Conservation (phyloP, 2,888 invertebrate genomes). For the Dorcus hopei region DNA sequence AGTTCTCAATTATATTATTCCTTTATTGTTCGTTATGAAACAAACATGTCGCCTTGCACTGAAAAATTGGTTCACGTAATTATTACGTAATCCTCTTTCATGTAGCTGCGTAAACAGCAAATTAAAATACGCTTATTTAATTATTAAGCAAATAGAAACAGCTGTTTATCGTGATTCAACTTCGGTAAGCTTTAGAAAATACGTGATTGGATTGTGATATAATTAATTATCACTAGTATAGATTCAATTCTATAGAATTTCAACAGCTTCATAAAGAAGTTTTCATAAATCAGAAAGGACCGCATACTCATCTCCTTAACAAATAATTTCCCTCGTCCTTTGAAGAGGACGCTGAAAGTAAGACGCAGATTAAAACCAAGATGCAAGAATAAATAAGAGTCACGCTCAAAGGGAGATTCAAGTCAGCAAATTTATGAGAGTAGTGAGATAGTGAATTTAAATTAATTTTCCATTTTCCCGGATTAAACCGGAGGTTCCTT, state of each 20-base stretch:
- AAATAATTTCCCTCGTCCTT: slow-evolving; percentile 12
- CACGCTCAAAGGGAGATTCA: slow-evolving; percentile 26
- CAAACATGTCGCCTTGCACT: background rate
- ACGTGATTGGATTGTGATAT: too few relatives aligned
- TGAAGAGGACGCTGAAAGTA: slow-evolving; percentile 17
- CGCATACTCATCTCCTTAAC: background rate
- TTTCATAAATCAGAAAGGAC: too few relatives aligned
- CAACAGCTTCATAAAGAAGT: too few relatives aligned
- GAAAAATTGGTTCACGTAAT: too few relatives aligned
- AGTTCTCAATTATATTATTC: background rate
- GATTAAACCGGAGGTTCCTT: slow-evolving; percentile 18
- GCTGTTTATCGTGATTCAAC: too few relatives aligned
- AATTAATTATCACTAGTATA: too few relatives aligned
- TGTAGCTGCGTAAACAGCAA: too few relatives aligned
- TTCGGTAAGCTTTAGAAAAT: too few relatives aligned
- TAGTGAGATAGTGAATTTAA: slow-evolving; percentile 23
- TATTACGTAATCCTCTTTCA: too few relatives aligned
- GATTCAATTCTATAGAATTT: too few relatives aligned
- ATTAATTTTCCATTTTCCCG: slow-evolving; percentile 30
- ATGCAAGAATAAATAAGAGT: slow-evolving; percentile 26
- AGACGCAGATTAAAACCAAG: slow-evolving; percentile 23
- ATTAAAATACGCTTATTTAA: too few relatives aligned
- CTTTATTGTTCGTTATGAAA: background rate
- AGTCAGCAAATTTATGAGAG: slow-evolving; percentile 29
- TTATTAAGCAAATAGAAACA: too few relatives aligned